Evolutionary conservation across 2,113 vertebrate species (phyloP).

Genomic region (Nematolebias whitei): DNA sequence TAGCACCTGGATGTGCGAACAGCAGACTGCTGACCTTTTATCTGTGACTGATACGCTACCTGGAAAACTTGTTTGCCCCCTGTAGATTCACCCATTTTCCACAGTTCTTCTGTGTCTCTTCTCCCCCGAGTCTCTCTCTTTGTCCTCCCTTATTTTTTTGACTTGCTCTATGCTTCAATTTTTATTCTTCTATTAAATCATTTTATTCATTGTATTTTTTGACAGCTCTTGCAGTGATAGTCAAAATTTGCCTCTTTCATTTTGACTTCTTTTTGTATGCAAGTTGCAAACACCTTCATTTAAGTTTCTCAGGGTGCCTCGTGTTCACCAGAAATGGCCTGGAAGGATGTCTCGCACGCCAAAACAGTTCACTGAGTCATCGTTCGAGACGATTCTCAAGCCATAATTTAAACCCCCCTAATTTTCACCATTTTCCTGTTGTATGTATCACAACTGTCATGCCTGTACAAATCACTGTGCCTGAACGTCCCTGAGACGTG

Average conservation of each 20-base stretch:
- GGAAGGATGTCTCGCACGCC: neutral
- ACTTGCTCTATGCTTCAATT: constrained; percentile 11
- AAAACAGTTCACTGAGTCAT: neutral
- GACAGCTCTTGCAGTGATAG: constrained; percentile 45
- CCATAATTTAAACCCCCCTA: neutral
- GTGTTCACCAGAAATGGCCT: neutral
- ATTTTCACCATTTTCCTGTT: constrained; percentile 11
- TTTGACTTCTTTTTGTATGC: constrained; percentile 10
- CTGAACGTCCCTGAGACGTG: constrained; percentile 53
- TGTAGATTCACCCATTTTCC: constrained; percentile 38
- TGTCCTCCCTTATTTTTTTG: constrained; percentile 8
- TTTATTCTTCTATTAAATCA: constrained; percentile 7
- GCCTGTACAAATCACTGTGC: constrained; percentile 48
- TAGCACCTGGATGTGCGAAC: constrained; percentile 83
- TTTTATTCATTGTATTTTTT: constrained; percentile 32
- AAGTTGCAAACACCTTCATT: constrained; percentile 24
- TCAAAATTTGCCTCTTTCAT: constrained; percentile 32
- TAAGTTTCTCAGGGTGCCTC: constrained; percentile 34
- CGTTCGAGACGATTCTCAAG: constrained; percentile 29
- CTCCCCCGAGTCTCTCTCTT: constrained; percentile 14
- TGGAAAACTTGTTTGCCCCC: constrained; percentile 47
- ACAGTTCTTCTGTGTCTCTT: constrained; percentile 33
- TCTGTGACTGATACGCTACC: constrained; percentile 64
- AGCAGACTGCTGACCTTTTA: constrained; percentile 77
- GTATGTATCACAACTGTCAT: constrained; percentile 17